Base-by-base conservation (phyloP, 2,113 vertebrate genomes). In the Perca schrenkii region DNA sequence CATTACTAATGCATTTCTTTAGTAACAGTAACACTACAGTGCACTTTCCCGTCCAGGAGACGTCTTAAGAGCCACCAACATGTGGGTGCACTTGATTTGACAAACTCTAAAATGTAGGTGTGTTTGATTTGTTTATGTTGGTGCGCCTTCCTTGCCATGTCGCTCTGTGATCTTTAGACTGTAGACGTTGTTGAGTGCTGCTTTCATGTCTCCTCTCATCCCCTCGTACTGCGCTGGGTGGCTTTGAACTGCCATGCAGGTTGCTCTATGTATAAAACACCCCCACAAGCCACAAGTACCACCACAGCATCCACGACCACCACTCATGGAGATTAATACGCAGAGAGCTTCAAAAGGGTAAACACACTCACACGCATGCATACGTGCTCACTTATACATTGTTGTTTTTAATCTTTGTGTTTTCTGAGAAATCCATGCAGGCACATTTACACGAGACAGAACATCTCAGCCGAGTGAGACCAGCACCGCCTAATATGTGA, bases 241-340 rank as follows among this genome's bases (percentile, higher is more conserved):
- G 76, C 94, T 95, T 95, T 96, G 93, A 96, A 94, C 89, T 85
- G 71, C 25, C 90, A 94, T 93, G 94, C 93, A 90, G 94, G 94
- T 87, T 86, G 74, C 66, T 79, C 64, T 84, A 47, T 64, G 75
- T 54, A 80, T 76, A 71, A 88, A 86, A 79, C 76, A 85, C 83
- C 72, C 68, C 52, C 60, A 54, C 73, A 53, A 25, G 69, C 80
- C 82, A 81, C 82, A 88, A 90, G 85, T 91, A 72, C 91, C 80
- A 60, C 80, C 61, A 68, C 76, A 50, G 28, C 64, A 21, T 71
- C 82, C 66, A 54, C 58, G 13, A 22, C 69, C 74, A 46, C 80
- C 82, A 83, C 83, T 89, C 74, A 16, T 4, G 22, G 63, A 80
- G 78, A 84, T 82, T 69, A 69, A 81, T 82, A 77, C 88, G 84